Percentiles rank a stretch among this genome's conserved stretches.
Conservation (phyloP, 2,888 invertebrate species). For the Tipula unca region DNA sequence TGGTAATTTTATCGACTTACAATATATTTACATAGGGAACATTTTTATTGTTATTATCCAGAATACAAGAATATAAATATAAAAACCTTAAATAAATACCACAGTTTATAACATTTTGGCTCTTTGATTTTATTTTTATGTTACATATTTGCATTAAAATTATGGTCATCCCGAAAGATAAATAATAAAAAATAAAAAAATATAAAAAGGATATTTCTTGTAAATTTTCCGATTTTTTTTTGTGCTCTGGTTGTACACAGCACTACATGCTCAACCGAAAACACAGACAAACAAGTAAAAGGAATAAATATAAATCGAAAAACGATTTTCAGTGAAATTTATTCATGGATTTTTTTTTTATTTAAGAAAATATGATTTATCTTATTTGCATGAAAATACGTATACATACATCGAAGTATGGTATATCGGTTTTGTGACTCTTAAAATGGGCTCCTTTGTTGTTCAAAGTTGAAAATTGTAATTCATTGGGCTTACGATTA, state of each 20-base stretch:
- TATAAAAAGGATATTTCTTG: not conserved
- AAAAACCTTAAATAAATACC: not conserved
- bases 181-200: constrained; percentile 14
- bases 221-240: not conserved
- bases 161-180: not conserved
- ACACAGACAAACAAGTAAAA: not conserved
- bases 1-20: not conserved
- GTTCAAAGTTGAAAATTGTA: not conserved
- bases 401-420: not conserved
- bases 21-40: not conserved
- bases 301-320: not conserved
- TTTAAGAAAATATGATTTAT: not conserved
- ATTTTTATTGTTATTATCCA: not conserved
- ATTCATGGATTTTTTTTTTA: not conserved
- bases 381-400: not conserved
- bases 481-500: not conserved
- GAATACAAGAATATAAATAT: not conserved
- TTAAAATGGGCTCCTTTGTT: not conserved
- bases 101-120: not conserved
- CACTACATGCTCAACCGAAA: not conserved
- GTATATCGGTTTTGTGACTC: not conserved
- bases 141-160: not conserved
- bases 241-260: not conserved
- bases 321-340: not conserved
- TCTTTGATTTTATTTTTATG: not conserved